Conservation (phyloP, 2,797 vertebrate species). For the Oophaga sylvatica region DNA sequence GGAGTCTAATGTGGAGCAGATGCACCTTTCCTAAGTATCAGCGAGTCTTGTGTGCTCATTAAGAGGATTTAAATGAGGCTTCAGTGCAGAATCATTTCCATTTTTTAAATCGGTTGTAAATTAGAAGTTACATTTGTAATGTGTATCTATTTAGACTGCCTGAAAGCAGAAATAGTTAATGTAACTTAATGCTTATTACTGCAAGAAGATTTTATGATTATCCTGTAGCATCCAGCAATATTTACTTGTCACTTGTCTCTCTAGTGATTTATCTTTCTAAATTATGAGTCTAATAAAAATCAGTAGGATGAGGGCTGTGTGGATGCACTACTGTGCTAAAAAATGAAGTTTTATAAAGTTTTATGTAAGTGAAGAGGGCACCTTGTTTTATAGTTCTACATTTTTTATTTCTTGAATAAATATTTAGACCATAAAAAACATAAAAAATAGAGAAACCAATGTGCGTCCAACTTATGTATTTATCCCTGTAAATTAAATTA, state of each 20-base stretch:
- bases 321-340: not conserved
- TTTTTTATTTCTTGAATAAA: not conserved
- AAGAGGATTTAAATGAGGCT: conserved; percentile 45
- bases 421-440: not conserved
- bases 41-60: conserved; percentile 8
- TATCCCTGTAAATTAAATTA: not conserved
- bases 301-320: not conserved
- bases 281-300: conserved; percentile 15
- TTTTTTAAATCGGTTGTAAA: conserved; percentile 29
- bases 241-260: conserved; percentile 12
- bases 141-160: conserved; percentile 4
- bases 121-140: conserved; percentile 36
- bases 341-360: not conserved
- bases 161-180: conserved; percentile 20
- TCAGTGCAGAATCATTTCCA: conserved; percentile 18
- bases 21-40: conserved; percentile 4
- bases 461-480: not conserved
- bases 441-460: not conserved
- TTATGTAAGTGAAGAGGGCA: not conserved
- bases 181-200: conserved; percentile 8
- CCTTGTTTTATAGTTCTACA: not conserved
- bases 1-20: conserved; percentile 10
- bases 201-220: not conserved
- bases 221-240: conserved; percentile 7
- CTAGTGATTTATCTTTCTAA: conserved; percentile 19